These are phyloP conservation scores for Caenorhabditis sp. DNA, from an alignment of 2,888 invertebrate genomes.

Conservation along the genomic window DNA sequence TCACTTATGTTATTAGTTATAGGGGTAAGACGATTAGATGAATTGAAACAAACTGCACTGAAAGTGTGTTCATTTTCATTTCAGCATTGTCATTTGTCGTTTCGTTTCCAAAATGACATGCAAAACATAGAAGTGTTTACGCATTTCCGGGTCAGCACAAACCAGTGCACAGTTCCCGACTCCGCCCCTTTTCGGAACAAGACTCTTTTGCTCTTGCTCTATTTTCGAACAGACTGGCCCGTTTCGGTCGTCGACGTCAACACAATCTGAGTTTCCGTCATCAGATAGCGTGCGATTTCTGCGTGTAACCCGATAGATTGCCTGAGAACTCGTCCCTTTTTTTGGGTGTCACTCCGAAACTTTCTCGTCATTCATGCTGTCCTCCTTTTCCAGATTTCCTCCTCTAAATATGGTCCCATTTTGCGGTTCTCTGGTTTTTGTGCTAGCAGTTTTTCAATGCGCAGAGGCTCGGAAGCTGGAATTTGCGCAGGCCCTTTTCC, in stretches of 20 bases:
- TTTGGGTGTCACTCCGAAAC: conserved; percentile 5
- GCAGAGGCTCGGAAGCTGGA: conserved; percentile 48
- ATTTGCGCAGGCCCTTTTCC: conserved; percentile 83
- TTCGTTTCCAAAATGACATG: no score
- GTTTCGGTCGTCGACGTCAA: conserved; percentile 27
- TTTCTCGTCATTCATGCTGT: conserved; percentile 1
- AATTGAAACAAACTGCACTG: no score
- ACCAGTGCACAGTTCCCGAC: no score
- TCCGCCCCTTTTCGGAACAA: conserved; percentile 16
- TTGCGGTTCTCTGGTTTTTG: background rate
- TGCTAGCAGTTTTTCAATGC: background rate
- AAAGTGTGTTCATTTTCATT: no score
- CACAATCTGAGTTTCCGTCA: conserved; percentile 46
- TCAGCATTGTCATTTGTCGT: no score
- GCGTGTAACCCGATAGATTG: conserved; percentile 34
- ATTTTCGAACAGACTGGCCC: conserved; percentile 35
- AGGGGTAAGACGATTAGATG: no score
- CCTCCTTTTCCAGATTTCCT: background rate
- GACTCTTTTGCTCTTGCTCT: conserved; percentile 13
- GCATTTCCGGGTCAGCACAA: no score
- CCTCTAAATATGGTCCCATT: background rate
- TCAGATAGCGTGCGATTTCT: conserved; percentile 48
- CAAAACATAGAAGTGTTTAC: no score
- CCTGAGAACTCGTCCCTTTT: conserved; percentile 42
- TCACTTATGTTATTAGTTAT: no score